These are phyloP conservation scores for Phasia obesa DNA, from an alignment of 2,888 invertebrate species.

Conservation along the genomic window DNA sequence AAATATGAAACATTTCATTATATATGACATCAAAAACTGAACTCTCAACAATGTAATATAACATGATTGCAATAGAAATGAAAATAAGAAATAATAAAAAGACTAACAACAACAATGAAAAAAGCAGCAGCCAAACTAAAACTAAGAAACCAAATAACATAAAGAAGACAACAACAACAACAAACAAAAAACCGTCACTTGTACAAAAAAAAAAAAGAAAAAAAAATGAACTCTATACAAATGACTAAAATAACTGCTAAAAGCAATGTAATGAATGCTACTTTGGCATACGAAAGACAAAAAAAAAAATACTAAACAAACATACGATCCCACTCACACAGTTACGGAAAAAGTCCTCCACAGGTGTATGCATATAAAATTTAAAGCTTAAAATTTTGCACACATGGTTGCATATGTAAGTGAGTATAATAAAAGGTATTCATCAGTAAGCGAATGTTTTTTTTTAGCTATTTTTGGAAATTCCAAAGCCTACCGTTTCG, in stretches of 20 bases:
- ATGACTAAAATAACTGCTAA: conserved; percentile 59
- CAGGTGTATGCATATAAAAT: conserved; percentile 12
- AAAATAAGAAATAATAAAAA: conserved; percentile 38
- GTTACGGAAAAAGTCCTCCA: conserved; percentile 3
- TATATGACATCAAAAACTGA: conserved; percentile 54
- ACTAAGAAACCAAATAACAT: conserved; percentile 16
- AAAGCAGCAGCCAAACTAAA: conserved; percentile 45
- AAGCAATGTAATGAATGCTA: conserved; percentile 57
- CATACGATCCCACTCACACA: not conserved
- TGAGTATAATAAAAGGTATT: not conserved
- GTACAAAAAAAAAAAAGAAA: not conserved
- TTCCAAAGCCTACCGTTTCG: no score
- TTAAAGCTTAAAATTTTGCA: conserved; percentile 12
- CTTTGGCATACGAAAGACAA: conserved; percentile 42
- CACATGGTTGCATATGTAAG: not conserved
- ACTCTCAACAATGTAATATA: conserved; percentile 76
- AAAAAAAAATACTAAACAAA: conserved; percentile 6
- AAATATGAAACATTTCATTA: conserved; percentile 59
- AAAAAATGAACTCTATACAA: conserved; percentile 43
- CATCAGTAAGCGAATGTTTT: no score
- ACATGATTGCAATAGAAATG: conserved; percentile 77
- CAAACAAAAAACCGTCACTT: conserved; percentile 16
- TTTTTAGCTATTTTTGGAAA: no score
- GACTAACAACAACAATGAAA: not conserved
- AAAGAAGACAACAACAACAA: conserved; percentile 1